A percentile compares a stretch with the other conserved stretches of the same genome.
Conservation (phyloP, 2,113 vertebrate genomes). For the human region DNA sequence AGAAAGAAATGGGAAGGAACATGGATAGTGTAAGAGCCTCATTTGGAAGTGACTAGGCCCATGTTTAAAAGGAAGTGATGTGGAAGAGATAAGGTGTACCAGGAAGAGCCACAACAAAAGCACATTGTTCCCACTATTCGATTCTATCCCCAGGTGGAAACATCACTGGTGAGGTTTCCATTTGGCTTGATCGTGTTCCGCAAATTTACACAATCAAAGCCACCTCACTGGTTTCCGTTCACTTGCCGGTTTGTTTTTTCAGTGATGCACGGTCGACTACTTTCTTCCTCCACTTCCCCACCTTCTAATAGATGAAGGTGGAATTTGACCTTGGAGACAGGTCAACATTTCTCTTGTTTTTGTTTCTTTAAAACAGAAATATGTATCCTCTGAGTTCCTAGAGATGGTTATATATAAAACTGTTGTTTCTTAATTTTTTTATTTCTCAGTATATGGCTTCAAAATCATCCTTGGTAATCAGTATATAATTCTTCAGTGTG, state of each 20-base stretch:
- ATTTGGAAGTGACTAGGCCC: background rate
- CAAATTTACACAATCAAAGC: background rate
- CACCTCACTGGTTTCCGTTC: background rate
- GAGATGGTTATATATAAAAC: background rate
- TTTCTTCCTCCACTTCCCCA: too few relatives aligned
- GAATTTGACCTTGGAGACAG: background rate
- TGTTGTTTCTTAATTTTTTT: background rate
- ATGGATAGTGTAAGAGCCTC: background rate
- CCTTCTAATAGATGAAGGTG: background rate
- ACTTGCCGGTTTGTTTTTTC: background rate
- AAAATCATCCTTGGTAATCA: background rate
- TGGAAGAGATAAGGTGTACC: background rate
- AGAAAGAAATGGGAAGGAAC: background rate
- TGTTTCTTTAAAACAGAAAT: slow-evolving; percentile 13
- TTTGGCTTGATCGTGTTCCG: background rate
- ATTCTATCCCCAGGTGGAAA: background rate
- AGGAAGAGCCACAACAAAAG: background rate
- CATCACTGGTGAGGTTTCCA: background rate
- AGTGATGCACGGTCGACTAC: background rate
- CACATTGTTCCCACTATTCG: background rate
- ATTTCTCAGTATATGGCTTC: background rate
- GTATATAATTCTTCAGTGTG: background rate
- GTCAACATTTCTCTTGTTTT: background rate
- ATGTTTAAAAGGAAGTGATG: background rate
- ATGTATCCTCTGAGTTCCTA: background rate